Evolutionary conservation across 2,113 vertebrate genomes (phyloP).

Genomic region (Peucedramus taeniatus): DNA sequence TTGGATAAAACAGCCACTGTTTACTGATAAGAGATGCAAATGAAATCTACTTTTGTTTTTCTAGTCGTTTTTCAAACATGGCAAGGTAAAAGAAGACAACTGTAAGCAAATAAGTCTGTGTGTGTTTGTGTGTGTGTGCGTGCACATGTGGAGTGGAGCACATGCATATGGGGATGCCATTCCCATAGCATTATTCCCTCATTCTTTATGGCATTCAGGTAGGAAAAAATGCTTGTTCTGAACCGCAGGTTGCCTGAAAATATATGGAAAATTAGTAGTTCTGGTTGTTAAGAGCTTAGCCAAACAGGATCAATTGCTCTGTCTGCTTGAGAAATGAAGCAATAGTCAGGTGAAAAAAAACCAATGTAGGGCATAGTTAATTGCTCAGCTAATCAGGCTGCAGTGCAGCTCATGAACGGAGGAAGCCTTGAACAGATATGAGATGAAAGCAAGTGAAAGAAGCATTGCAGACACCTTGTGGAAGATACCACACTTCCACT

Average conservation of each 20-base stretch:
- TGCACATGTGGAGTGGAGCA: rapidly evolving
- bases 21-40: not conserved
- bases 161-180: not conserved
- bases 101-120: not conserved
- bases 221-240: not conserved
- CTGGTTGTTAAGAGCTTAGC: not conserved
- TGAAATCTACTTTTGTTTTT: not conserved
- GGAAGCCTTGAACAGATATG: not conserved
- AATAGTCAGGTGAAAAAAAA: not conserved
- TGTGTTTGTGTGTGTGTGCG: rapidly evolving
- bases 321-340: not conserved
- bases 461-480: not conserved
- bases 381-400: not conserved
- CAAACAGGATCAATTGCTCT: not conserved
- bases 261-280: not conserved
- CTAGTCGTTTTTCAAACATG: not conserved
- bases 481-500: not conserved
- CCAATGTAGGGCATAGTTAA: not conserved
- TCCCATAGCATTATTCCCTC: not conserved
- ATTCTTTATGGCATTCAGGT: not conserved
- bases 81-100: not conserved
- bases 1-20: not conserved
- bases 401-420: not conserved
- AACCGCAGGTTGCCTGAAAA: not conserved
- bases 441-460: not conserved